Base-by-base conservation (phyloP, 2,797 vertebrate species). In the Triplophysa bombifrons region DNA sequence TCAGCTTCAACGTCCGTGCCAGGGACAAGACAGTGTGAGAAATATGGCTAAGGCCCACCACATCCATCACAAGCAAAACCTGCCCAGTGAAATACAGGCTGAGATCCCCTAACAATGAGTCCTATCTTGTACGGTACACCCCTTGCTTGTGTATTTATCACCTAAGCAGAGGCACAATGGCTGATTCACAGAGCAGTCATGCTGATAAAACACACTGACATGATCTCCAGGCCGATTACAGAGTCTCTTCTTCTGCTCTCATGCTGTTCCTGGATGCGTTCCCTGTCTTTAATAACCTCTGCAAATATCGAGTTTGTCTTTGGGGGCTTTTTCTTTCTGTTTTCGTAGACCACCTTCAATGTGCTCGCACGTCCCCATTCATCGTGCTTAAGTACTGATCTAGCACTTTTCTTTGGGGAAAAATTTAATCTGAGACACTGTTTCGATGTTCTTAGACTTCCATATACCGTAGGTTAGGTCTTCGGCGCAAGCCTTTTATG, bases 81-180 rank as follows among this genome's bases (percentile, higher is more conserved):
- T 74, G 34, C 85, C 85, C 86, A 84, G 85, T 90, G 90, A 93
- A 92, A 91, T 91, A 90, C 89, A 90, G 86, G 88, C 88, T 63
- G 22, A 86, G 85, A 82, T 86, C 84, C 75, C 86, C 88, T 88
- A 87, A 91, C 91, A 92, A 89, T 89, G 89, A 88, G 86, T 84
- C 86, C 91, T 91, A 92, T 91, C 92, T 93, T 89, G 88, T 91
- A 91, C 89, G 90, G 92, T 89, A 88, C 89, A 88, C 90, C 91
- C 89, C 88, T 87, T 85, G 89, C 90, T 88, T 83, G 90, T 90
- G 88, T 91, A 93, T 93, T 94, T 92, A 93, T 94, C 93, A 93
- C 88, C 88, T 88, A 86, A 90, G 85, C 78, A 84, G 86, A 90
- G 87, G 85, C 85, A 87, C 89, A 88, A 86, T 81, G 84, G 82